A percentile compares a stretch with the other conserved stretches of the same genome.
phyloP scores from a whole-genome alignment of 2,888 invertebrate species.

The Geophilus truncorum region DNA sequence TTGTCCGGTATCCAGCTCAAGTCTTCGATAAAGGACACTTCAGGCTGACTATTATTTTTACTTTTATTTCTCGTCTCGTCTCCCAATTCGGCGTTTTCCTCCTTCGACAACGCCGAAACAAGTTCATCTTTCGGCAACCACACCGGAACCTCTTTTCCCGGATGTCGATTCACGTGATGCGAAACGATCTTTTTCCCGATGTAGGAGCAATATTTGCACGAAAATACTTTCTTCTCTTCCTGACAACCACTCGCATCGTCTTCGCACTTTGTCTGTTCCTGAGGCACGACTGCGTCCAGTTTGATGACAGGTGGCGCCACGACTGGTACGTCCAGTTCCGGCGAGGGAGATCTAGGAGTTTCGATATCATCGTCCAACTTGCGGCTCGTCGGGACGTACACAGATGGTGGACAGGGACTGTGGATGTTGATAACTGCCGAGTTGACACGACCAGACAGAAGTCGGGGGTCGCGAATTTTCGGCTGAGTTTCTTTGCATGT shows the following conservation, averaged over 20 bases:
- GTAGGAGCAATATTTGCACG: slow-evolving; percentile 60
- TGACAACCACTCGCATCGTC: too few relatives aligned
- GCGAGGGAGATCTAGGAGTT: not conserved
- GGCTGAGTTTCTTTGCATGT: not conserved
- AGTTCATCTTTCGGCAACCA: not conserved
- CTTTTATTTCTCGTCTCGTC: not conserved
- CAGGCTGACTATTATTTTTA: not conserved
- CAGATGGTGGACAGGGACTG: not conserved
- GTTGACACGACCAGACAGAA: not conserved
- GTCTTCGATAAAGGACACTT: slow-evolving; percentile 29
- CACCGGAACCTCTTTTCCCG: slow-evolving; percentile 48
- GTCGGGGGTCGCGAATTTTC: not conserved
- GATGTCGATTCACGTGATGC: slow-evolving; percentile 63
- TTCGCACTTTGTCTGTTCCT: not conserved
- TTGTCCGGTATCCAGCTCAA: slow-evolving; percentile 38
- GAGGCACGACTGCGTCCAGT: not conserved
- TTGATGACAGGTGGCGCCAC: not conserved
- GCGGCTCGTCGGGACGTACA: not conserved
- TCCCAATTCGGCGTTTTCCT: too few relatives aligned
- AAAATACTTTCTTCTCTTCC: slow-evolving; percentile 31
- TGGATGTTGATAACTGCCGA: not conserved
- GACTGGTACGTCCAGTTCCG: not conserved
- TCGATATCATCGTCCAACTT: not conserved
- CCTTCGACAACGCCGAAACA: not conserved
- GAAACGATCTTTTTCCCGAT: slow-evolving; percentile 59